A percentile compares a stretch with the other conserved stretches of the same genome.
phyloP scores from a whole-genome alignment of 2,888 invertebrate genomes.

The Volucella zonaria region DNA sequence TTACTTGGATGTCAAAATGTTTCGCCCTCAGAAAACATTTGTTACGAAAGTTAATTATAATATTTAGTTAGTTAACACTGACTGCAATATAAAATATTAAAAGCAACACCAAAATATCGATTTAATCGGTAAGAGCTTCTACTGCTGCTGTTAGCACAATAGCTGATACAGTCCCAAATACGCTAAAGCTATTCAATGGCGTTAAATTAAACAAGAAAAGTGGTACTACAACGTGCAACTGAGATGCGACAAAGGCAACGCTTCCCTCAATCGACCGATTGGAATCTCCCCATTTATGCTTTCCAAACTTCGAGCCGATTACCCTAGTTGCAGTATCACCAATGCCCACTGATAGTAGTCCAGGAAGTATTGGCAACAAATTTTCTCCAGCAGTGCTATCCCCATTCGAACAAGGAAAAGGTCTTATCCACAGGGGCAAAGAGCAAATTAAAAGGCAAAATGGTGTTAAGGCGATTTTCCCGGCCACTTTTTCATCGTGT shows the following conservation, averaged over 20 bases:
- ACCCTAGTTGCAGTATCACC: conserved; percentile 97
- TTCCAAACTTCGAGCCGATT: conserved; percentile 91
- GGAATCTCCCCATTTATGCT: conserved; percentile 89
- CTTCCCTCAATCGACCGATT: conserved; percentile 93
- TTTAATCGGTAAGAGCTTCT: conserved; percentile 94
- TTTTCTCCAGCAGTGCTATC: conserved; percentile 82
- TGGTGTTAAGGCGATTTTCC: conserved; percentile 91
- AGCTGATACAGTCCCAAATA: conserved; percentile 83
- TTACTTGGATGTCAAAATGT: too few species aligned
- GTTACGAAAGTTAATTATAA: neutral
- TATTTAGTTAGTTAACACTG: conserved; percentile 75
- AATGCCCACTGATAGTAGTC: conserved; percentile 93
- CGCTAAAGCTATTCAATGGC: conserved; percentile 80
- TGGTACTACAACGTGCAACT: conserved; percentile 85
- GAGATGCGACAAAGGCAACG: conserved; percentile 87
- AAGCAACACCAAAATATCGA: conserved; percentile 95
- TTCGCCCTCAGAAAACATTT: too few species aligned
- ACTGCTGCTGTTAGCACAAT: conserved; percentile 87
- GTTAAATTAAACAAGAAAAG: conserved; percentile 83
- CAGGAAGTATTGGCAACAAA: conserved; percentile 88
- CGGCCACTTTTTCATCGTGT: conserved; percentile 94
- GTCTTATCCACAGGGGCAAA: conserved; percentile 90
- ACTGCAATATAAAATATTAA: conserved; percentile 86
- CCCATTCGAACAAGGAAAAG: conserved; percentile 84
- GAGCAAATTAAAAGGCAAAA: conserved; percentile 92